These are phyloP conservation scores for Chlorops oryzae DNA, from an alignment of 1,140 invertebrate species.

Conservation along the genomic window DNA sequence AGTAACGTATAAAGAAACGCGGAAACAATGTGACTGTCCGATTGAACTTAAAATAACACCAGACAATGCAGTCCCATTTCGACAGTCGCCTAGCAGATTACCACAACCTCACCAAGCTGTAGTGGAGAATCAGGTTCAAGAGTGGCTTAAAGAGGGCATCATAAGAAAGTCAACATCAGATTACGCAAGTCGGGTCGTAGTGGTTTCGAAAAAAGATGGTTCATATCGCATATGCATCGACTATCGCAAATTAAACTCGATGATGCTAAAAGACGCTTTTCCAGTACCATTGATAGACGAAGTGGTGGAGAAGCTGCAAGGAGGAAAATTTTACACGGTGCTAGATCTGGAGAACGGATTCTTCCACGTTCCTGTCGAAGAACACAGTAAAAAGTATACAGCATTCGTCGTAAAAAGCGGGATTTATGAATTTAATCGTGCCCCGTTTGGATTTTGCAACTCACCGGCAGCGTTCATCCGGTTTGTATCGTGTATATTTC, in stretches of 20 bases:
- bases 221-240: slow-evolving; percentile 23
- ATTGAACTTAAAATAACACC: slow-evolving; percentile 7
- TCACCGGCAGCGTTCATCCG: slow-evolving; percentile 46
- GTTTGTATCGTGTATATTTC: slow-evolving; percentile 35
- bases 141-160: slow-evolving; percentile 13
- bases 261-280: slow-evolving; percentile 24
- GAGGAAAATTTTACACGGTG: slow-evolving; percentile 18
- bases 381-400: slow-evolving; percentile 14
- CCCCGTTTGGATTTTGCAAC: slow-evolving; percentile 16
- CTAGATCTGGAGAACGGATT: slow-evolving; percentile 20
- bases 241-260: slow-evolving; percentile 23
- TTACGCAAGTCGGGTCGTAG: slow-evolving; percentile 28
- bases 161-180: slow-evolving; percentile 13
- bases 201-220: slow-evolving; percentile 31
- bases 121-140: slow-evolving; percentile 8
- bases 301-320: slow-evolving; percentile 19
- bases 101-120: slow-evolving; percentile 1
- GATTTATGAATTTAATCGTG: slow-evolving; percentile 15
- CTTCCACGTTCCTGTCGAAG: slow-evolving; percentile 18
- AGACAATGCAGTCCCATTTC: slow-evolving; percentile 7
- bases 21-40: too few species aligned
- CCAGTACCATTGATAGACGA: slow-evolving; percentile 28
- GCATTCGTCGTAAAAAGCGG: slow-evolving; percentile 16
- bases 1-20: too few species aligned
- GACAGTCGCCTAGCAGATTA: slow-evolving; percentile 11